Evolutionary conservation across 2,888 invertebrate species (phyloP).

Genomic region (Gandaritis pyraliata): DNA sequence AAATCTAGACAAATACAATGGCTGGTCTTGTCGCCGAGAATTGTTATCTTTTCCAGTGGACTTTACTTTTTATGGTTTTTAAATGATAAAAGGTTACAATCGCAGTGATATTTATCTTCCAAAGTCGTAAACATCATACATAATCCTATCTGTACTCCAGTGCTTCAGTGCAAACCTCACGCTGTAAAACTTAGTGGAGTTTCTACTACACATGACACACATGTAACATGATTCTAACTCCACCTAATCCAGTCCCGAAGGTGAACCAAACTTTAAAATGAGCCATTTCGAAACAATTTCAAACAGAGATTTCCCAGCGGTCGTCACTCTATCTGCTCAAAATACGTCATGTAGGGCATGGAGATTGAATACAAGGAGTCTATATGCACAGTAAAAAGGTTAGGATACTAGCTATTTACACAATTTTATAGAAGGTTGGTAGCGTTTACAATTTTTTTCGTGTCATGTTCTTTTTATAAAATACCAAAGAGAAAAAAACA

Average conservation of each 20-base stretch:
- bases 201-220: slow-evolving; percentile 22
- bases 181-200: neutral
- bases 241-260: slow-evolving; percentile 43
- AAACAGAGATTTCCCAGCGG: slow-evolving; percentile 74
- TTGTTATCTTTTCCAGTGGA: no score
- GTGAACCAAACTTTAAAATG: slow-evolving; percentile 65
- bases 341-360: slow-evolving; percentile 49
- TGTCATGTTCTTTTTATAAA: no score
- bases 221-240: slow-evolving; percentile 42
- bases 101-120: no score
- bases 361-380: slow-evolving; percentile 48
- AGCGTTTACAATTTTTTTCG: no score
- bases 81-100: no score
- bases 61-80: no score
- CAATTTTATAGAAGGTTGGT: no score
- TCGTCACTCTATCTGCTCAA: slow-evolving; percentile 41
- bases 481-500: no score
- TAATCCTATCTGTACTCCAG: slow-evolving; percentile 13
- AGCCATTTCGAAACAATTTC: slow-evolving; percentile 78
- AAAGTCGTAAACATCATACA: no score
- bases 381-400: slow-evolving; percentile 29
- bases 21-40: no score
- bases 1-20: no score
- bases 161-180: neutral
- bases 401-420: neutral